Evolutionary conservation across 2,888 invertebrate genomes (phyloP).

Genomic region (Resseliella maxima): DNA sequence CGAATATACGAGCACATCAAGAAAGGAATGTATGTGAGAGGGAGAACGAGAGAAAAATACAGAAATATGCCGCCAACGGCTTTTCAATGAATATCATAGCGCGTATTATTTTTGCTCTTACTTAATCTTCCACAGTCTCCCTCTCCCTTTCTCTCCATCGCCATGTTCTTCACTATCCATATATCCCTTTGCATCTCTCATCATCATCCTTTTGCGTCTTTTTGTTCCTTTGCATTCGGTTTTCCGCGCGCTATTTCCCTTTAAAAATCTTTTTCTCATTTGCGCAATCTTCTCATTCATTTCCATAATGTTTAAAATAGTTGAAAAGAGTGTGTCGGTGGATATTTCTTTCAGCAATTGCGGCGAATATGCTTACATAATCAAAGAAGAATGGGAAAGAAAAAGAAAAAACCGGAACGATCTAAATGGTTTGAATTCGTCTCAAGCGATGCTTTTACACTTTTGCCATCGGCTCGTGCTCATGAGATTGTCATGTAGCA

Average conservation of each 20-base stretch:
- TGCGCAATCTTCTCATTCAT: slow-evolving; percentile 36
- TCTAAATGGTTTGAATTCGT: not conserved
- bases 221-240: not conserved
- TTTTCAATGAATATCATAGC: slow-evolving; percentile 41
- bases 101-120: not conserved
- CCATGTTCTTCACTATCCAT: too few relatives aligned
- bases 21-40: too few relatives aligned
- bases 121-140: not conserved
- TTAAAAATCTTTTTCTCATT: slow-evolving; percentile 15
- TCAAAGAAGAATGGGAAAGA: not conserved
- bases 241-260: not conserved
- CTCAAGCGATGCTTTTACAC: not conserved
- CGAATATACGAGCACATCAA: not conserved
- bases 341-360: not conserved
- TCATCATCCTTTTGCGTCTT: too few relatives aligned
- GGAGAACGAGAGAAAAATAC: not conserved
- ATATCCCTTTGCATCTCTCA: too few relatives aligned
- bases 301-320: slow-evolving; percentile 39
- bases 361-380: not conserved
- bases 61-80: not conserved
- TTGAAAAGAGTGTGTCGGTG: slow-evolving; percentile 27
- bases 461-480: not conserved
- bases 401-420: not conserved
- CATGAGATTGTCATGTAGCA: not conserved
- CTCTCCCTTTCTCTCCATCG: too few relatives aligned